A percentile compares a stretch with the other conserved stretches of the same genome.
These are phyloP conservation scores for Megamerina dolium DNA, from an alignment of 2,888 invertebrate genomes.

Conservation along the genomic window DNA sequence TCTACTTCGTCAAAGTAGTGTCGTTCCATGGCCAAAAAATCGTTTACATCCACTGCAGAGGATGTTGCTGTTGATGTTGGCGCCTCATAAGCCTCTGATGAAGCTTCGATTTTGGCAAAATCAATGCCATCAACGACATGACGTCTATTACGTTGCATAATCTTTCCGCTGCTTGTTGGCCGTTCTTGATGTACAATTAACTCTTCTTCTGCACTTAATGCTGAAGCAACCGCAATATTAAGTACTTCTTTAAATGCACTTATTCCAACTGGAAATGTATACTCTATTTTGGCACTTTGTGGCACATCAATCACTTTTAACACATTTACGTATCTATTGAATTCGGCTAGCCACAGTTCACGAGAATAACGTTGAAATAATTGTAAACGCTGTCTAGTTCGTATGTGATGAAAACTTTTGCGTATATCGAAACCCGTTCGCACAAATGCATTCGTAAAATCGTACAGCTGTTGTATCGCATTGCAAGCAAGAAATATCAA, in stretches of 20 bases:
- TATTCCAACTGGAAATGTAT: conserved; percentile 6
- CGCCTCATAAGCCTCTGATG: conserved; percentile 24
- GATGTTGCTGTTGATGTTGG: too few relatives aligned
- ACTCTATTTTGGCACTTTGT: not conserved
- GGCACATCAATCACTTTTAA: not conserved
- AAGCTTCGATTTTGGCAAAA: conserved; percentile 41
- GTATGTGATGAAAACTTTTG: conserved; percentile 34
- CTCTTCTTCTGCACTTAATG: not conserved
- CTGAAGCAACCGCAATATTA: too few relatives aligned
- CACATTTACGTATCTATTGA: not conserved
- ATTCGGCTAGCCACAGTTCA: conserved; percentile 30
- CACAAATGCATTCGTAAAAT: conserved; percentile 38
- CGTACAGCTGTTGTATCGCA: conserved; percentile 36
- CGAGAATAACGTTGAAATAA: conserved; percentile 36
- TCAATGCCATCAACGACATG: conserved; percentile 28
- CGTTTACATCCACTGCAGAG: too few relatives aligned
- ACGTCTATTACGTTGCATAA: conserved; percentile 16
- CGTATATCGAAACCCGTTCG: conserved; percentile 34
- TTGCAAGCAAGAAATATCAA: conserved; percentile 35
- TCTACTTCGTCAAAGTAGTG: conserved; percentile 15
- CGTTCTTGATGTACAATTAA: conserved; percentile 3
- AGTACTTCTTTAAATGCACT: too few relatives aligned
- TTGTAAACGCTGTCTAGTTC: conserved; percentile 30
- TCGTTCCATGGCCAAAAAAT: too few relatives aligned
- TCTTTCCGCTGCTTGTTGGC: conserved; percentile 14